Evolutionary conservation across 2,113 vertebrate genomes (phyloP), one percentile per base, ranked within the genome.

Genomic region (Lepus europaeus): DNA sequence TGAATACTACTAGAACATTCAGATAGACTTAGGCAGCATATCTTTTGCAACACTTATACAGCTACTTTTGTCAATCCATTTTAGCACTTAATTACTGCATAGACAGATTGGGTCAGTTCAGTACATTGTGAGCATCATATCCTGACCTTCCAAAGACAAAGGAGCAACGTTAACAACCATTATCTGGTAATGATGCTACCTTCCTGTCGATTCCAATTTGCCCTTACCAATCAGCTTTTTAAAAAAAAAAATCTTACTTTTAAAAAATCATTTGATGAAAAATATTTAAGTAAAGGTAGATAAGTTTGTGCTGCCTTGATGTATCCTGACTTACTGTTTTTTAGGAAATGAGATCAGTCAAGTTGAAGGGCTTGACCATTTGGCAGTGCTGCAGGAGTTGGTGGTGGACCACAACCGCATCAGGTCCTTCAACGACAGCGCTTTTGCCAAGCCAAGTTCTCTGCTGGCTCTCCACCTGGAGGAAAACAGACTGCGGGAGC

Each of bases 311-410:
- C 81, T 92, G n/a, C 12, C 83, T 78, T 95, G 69, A 66, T 56
- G 36, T 72, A 82, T 90, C 17, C 29, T 93, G 33, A 82, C 22
- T 81, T 91, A 14, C 94, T 69, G 96, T 92, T 92, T 69, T 90
- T 31, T 94, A 99, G 99, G 98, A 53, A 99, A 99, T 96, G 98
- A 99, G 68, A 99, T 99, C 95, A 98, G 98, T 90, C 99, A 99
- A 45, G 98, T 99, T 87, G 99, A 99, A 95, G 99, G 99, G 31
- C 97, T 99, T 91, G 99, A 99, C 87, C 98, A 98, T 51, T 98
- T 99, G 88, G 77, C 90, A 5, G 93, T 96, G 69, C 98, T 99
- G 45, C 98, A 98, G 94, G 98, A 99, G 83, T 89, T 99, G 91
- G 98, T 99, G 27, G 93, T 99, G 76, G 98, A 99, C 97, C 98